Evolutionary conservation across 2,797 vertebrate genomes (phyloP).

Genomic region (Mormyrus proboscirostris): DNA sequence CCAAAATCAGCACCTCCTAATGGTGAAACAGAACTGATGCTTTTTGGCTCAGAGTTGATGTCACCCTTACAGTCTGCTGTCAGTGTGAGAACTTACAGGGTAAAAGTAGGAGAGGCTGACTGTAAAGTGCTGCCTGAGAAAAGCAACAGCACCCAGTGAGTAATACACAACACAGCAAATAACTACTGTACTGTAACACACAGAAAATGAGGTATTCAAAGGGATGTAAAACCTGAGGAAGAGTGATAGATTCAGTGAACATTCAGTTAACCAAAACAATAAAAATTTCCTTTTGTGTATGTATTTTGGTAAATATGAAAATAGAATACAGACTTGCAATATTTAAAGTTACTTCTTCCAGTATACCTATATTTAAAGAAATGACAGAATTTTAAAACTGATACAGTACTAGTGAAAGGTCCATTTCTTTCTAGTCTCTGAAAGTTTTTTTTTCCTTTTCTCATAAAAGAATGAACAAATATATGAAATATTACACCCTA

Average conservation of each 20-base stretch:
- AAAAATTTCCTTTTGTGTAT: background rate
- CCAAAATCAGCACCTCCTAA: conserved; percentile 64
- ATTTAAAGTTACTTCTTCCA: background rate
- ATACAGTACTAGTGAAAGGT: background rate
- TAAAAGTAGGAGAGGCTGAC: conserved; percentile 58
- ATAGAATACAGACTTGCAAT: background rate
- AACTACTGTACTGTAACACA: background rate
- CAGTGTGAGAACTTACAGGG: conserved; percentile 38
- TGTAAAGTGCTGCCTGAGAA: conserved; percentile 57
- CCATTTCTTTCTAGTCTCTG: background rate
- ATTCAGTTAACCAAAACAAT: background rate
- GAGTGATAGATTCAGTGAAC: background rate
- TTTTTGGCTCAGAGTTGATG: conserved; percentile 77
- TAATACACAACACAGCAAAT: background rate
- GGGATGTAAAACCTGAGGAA: background rate
- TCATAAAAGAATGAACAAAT: background rate
- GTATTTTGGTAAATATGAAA: background rate
- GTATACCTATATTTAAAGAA: background rate
- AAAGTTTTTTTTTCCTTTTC: background rate
- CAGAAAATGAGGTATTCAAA: background rate
- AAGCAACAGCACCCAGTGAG: conserved; percentile 57
- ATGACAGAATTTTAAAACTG: background rate
- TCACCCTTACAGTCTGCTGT: conserved; percentile 33
- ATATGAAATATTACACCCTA: background rate
- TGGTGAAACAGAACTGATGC: conserved; percentile 65